A percentile compares a stretch with the other conserved stretches of the same genome.
Evolutionary conservation across 2,797 vertebrate species (phyloP).

Genomic region (Eutrigla gurnardus): DNA sequence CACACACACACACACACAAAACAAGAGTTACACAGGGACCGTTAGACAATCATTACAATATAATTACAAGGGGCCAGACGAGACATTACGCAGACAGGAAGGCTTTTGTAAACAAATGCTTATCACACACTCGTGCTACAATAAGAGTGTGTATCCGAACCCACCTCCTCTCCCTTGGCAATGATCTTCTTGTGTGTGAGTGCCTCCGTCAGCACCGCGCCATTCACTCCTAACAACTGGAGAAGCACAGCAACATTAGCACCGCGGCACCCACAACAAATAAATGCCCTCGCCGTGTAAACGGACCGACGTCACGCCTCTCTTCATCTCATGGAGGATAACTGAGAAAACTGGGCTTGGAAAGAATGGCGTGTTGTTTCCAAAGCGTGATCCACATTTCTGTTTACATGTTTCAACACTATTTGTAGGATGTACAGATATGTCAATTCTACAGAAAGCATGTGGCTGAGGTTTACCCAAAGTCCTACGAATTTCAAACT

Average conservation of each 20-base stretch:
- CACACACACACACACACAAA: conserved; percentile 1
- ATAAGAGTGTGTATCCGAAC: conserved; percentile 20
- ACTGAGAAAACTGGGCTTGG: conserved; percentile 5
- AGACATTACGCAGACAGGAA: conserved; percentile 69
- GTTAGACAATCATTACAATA: conserved; percentile 18
- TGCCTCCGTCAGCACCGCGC: conserved; percentile 88
- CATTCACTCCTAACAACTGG: conserved; percentile 93
- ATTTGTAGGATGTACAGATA: not conserved
- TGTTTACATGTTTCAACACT: not conserved
- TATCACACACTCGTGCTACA: conserved; percentile 28
- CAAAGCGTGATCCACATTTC: too few species aligned
- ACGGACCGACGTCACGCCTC: not conserved
- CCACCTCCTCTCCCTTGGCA: conserved; percentile 97
- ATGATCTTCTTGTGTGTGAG: conserved; percentile 97
- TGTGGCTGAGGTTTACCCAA: not conserved
- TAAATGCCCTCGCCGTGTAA: not conserved
- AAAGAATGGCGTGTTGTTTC: too few species aligned
- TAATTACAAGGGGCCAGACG: conserved; percentile 23
- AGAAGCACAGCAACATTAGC: conserved; percentile 52
- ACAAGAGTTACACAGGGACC: conserved; percentile 23
- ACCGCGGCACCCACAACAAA: not conserved
- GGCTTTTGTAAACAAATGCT: conserved; percentile 48
- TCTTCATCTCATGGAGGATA: not conserved
- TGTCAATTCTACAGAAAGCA: not conserved
- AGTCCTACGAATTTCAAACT: not conserved